Conservation (phyloP, 2,888 invertebrate species). For the Cephus runcator region DNA sequence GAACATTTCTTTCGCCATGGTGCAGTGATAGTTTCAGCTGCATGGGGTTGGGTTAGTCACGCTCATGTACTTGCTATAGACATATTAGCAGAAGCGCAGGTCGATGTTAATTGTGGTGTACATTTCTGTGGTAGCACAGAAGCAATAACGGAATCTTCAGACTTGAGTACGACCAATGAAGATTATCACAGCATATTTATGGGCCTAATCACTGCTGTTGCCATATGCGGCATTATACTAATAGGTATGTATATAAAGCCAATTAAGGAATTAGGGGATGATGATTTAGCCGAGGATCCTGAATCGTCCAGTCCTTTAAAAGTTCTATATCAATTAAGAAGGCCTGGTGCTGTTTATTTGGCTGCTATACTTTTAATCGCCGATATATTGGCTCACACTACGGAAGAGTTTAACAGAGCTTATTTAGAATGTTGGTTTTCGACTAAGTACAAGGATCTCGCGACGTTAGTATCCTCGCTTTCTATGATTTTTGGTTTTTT, state of each 20-base stretch:
- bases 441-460: constrained; percentile 3
- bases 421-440: constrained; percentile 16
- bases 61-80: too few relatives aligned
- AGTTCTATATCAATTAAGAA: constrained; percentile 19
- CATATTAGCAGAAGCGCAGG: too few relatives aligned
- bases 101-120: too few relatives aligned
- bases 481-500: constrained; percentile 22
- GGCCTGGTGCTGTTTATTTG: constrained; percentile 14
- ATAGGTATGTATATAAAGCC: constrained; percentile 29
- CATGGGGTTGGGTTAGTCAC: constrained; percentile 15
- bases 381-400: constrained; percentile 10
- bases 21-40: constrained; percentile 11
- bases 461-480: constrained; percentile 10
- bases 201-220: constrained; percentile 18
- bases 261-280: constrained; percentile 13
- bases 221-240: constrained; percentile 24
- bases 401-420: constrained; percentile 15
- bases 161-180: too few relatives aligned
- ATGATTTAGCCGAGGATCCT: constrained; percentile 15
- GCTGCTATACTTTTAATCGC: constrained; percentile 9
- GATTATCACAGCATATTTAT: constrained; percentile 23
- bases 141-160: too few relatives aligned
- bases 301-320: constrained; percentile 13
- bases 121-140: too few relatives aligned
- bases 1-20: constrained; percentile 20